Evolutionary conservation across 2,888 invertebrate species (phyloP).

Genomic region (Linnaemya tessellans): DNA sequence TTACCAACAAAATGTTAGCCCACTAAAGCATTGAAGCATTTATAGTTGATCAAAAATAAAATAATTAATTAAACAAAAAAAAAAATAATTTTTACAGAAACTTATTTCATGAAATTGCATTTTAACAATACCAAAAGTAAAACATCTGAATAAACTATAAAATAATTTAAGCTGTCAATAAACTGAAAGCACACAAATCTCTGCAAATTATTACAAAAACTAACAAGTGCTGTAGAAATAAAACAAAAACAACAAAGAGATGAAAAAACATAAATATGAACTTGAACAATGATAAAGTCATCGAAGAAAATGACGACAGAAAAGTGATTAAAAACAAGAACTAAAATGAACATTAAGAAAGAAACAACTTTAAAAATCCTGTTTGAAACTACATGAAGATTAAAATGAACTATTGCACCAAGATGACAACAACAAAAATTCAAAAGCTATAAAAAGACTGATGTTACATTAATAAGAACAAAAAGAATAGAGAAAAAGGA

Average conservation of each 20-base stretch:
- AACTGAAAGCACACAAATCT: constrained; percentile 51
- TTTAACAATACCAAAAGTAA: constrained; percentile 3
- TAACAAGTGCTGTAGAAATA: not conserved
- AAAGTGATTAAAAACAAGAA: constrained; percentile 63
- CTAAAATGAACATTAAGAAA: constrained; percentile 60
- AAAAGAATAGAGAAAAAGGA: constrained; percentile 71
- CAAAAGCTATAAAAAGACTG: constrained; percentile 50
- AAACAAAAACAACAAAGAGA: not conserved
- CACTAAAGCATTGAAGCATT: not conserved
- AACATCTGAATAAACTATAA: constrained; percentile 27
- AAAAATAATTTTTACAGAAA: not conserved
- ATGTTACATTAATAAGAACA: constrained; percentile 61
- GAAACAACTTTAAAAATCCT: constrained; percentile 53
- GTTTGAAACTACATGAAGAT: constrained; percentile 58
- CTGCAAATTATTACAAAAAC: constrained; percentile 8
- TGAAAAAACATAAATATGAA: constrained; percentile 47
- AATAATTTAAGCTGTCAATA: constrained; percentile 36
- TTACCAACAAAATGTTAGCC: no score
- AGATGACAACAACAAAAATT: constrained; percentile 60
- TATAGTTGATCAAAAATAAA: not conserved
- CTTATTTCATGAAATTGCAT: not conserved
- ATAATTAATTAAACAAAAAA: not conserved
- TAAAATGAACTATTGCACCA: constrained; percentile 64
- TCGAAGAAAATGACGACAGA: constrained; percentile 64
- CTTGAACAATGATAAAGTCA: constrained; percentile 65